Conservation (phyloP, 2,113 vertebrate species). For the Ornithorhynchus anatinus region DNA sequence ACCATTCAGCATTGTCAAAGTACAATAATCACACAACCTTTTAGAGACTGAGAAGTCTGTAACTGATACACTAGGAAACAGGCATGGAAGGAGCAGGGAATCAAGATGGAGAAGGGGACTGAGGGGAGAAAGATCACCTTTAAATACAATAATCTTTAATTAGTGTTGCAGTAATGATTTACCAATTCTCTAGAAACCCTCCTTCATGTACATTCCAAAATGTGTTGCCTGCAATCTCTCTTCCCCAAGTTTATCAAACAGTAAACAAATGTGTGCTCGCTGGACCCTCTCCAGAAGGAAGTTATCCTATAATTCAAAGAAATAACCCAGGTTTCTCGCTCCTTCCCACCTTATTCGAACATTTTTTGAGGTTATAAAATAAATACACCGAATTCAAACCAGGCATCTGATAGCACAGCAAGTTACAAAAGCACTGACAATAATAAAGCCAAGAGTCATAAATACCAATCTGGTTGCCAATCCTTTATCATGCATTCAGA, state of each 20-base stretch:
- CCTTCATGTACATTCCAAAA: background rate
- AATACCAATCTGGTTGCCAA: no score
- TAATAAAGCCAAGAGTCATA: no score
- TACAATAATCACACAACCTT: background rate
- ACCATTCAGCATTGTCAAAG: slow-evolving; percentile 17
- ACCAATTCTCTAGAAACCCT: background rate
- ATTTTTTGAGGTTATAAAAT: no score
- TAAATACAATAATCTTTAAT: background rate
- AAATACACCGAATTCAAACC: no score
- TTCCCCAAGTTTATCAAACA: background rate
- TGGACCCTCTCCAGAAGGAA: no score
- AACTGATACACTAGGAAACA: slow-evolving; percentile 8
- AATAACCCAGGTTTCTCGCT: no score
- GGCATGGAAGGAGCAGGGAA: slow-evolving; percentile 24
- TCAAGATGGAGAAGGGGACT: background rate
- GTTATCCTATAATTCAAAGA: no score
- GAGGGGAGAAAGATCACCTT: background rate
- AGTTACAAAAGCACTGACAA: no score
- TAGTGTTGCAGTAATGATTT: background rate
- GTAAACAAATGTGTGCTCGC: slow-evolving; percentile 7
- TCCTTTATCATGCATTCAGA: no score
- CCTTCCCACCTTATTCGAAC: no score
- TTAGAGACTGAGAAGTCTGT: slow-evolving; percentile 19
- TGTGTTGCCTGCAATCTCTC: background rate
- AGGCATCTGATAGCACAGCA: no score